These are phyloP conservation scores for Metridium senile DNA, from an alignment of 92 coral and sea anemone species.

Conservation along the genomic window DNA sequence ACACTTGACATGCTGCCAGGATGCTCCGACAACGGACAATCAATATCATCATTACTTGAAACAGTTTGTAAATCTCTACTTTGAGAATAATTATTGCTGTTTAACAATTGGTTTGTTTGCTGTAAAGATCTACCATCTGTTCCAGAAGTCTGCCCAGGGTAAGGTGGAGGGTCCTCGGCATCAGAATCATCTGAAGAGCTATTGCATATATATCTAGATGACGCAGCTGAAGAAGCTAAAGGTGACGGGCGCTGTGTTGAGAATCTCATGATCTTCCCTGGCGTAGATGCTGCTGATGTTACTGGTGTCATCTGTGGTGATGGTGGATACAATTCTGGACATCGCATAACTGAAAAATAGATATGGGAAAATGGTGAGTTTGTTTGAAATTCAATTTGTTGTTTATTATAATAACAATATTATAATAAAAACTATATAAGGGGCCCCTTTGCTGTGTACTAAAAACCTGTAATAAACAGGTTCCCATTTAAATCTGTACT, in stretches of 20 bases:
- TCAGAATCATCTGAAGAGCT: constrained; percentile 38
- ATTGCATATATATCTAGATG: background rate
- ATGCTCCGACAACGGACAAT: background rate
- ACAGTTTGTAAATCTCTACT: background rate
- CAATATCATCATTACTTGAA: background rate
- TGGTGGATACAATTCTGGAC: constrained; percentile 76
- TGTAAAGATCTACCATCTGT: background rate
- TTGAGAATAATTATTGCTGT: background rate
- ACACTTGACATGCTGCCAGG: background rate
- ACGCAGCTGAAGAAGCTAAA: background rate
- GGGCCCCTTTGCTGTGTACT: too few relatives aligned
- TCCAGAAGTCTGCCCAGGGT: constrained; percentile 40
- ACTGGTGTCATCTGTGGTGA: constrained; percentile 59
- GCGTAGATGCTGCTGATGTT: constrained; percentile 7
- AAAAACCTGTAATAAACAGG: too few relatives aligned
- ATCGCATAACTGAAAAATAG: constrained; percentile 52
- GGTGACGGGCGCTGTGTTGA: background rate
- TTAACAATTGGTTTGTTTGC: background rate
- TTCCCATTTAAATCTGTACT: too few relatives aligned
- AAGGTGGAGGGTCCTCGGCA: constrained; percentile 76
- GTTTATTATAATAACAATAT: background rate
- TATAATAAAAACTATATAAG: too few relatives aligned
- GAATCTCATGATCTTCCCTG: constrained; percentile 4
- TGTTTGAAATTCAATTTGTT: too few relatives aligned
- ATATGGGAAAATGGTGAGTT: background rate